phyloP scores from a whole-genome alignment of 1,140 invertebrate genomes.

The Drusus annulatus region DNA sequence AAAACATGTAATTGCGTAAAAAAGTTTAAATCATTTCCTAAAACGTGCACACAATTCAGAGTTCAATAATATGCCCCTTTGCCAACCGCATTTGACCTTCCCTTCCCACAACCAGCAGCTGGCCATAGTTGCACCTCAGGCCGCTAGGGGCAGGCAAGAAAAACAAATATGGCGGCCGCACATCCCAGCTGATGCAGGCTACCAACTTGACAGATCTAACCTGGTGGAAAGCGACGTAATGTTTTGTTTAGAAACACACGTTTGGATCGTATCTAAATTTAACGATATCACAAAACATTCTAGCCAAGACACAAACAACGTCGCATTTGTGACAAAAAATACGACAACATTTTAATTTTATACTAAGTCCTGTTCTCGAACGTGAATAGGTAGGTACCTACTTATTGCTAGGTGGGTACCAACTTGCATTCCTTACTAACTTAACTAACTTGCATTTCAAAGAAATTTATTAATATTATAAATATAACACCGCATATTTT shows the following conservation, averaged over 20 bases:
- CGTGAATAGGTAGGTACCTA: no score
- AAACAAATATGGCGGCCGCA: conserved; percentile 31
- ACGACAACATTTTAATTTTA: background rate
- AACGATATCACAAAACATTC: conserved; percentile 24
- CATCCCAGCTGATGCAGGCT: conserved; percentile 36
- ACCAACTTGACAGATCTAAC: conserved; percentile 44
- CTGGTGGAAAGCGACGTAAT: conserved; percentile 24
- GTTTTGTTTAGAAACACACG: conserved; percentile 33
- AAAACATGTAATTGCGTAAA: background rate
- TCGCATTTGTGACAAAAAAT: background rate
- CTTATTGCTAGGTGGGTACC: no score
- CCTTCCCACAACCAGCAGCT: background rate
- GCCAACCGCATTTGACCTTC: background rate
- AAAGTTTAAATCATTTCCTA: background rate
- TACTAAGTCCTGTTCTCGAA: no score
- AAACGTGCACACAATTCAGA: background rate
- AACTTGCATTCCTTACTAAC: no score
- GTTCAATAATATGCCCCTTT: background rate
- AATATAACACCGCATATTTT: no score
- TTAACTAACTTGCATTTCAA: no score
- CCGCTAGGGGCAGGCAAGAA: conserved; percentile 15
- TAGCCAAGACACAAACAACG: background rate
- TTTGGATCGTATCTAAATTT: conserved; percentile 32
- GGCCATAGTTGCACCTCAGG: background rate
- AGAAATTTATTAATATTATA: no score